phyloP scores from a whole-genome alignment of 1,140 invertebrate species.

The Papilio glaucus region DNA sequence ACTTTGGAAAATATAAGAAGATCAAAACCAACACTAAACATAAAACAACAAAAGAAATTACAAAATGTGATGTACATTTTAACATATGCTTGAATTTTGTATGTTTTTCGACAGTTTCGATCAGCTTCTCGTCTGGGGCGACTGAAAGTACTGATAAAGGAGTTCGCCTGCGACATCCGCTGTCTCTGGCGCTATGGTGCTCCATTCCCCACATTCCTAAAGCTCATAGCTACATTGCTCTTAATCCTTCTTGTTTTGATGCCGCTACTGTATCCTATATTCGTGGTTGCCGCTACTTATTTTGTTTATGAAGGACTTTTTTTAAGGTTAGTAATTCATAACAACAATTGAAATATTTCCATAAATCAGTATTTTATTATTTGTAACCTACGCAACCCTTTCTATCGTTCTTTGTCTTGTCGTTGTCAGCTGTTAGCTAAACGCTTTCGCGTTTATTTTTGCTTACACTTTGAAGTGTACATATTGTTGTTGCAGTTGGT shows the following conservation, averaged over 20 bases:
- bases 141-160: constrained; percentile 51
- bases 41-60: too few species aligned
- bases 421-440: too few species aligned
- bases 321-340: constrained; percentile 56
- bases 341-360: background rate
- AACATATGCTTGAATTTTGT: too few species aligned
- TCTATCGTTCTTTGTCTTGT: background rate
- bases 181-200: constrained; percentile 73
- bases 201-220: constrained; percentile 77
- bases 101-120: constrained; percentile 57
- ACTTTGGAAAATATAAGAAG: too few species aligned
- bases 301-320: constrained; percentile 68
- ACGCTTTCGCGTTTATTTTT: too few species aligned
- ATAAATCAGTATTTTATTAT: too few species aligned
- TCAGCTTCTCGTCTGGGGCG: constrained; percentile 60
- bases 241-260: constrained; percentile 65
- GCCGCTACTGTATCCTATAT: constrained; percentile 72
- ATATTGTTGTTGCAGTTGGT: constrained; percentile 57
- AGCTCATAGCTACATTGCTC: constrained; percentile 69
- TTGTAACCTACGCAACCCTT: too few species aligned
- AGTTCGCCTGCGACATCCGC: constrained; percentile 64
- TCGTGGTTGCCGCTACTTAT: constrained; percentile 62
- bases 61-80: too few species aligned
- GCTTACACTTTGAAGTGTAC: background rate
- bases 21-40: too few species aligned